Conservation (phyloP, 2,888 invertebrate genomes). For the Lysandra bellargus region DNA sequence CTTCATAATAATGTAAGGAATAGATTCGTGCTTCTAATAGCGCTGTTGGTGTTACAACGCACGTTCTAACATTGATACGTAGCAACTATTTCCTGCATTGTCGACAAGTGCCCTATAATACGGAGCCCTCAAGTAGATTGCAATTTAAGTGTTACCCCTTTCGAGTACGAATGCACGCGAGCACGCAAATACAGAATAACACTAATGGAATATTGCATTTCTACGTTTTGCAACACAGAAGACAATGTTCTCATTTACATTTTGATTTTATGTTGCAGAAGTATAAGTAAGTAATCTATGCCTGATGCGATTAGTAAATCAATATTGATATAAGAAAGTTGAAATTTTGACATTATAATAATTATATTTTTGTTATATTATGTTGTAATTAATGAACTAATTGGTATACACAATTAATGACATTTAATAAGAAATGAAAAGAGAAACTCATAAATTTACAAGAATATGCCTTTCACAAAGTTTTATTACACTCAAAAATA, state of each 20-base stretch:
- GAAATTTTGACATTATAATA: too few relatives aligned
- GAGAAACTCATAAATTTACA: conserved; percentile 20
- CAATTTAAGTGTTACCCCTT: conserved; percentile 75
- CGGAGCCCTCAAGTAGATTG: conserved; percentile 71
- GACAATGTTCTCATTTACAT: background rate
- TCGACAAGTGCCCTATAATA: conserved; percentile 58
- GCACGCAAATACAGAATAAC: conserved; percentile 60
- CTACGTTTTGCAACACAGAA: background rate
- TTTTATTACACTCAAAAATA: conserved; percentile 49
- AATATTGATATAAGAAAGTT: too few relatives aligned
- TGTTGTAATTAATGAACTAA: background rate
- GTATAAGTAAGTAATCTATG: background rate
- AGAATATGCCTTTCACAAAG: background rate
- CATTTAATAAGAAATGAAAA: background rate
- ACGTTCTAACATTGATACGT: conserved; percentile 36
- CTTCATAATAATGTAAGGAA: background rate
- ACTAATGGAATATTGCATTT: conserved; percentile 52
- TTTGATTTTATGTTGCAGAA: background rate
- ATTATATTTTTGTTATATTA: too few relatives aligned
- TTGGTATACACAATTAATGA: background rate
- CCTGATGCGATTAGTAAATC: background rate
- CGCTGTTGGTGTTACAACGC: background rate
- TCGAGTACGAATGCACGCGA: conserved; percentile 72
- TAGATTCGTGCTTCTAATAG: background rate
- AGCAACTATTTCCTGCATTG: conserved; percentile 64